These are phyloP conservation scores for Thryonomys swinderianus DNA, from an alignment of 2,113 vertebrate genomes.

Conservation along the genomic window DNA sequence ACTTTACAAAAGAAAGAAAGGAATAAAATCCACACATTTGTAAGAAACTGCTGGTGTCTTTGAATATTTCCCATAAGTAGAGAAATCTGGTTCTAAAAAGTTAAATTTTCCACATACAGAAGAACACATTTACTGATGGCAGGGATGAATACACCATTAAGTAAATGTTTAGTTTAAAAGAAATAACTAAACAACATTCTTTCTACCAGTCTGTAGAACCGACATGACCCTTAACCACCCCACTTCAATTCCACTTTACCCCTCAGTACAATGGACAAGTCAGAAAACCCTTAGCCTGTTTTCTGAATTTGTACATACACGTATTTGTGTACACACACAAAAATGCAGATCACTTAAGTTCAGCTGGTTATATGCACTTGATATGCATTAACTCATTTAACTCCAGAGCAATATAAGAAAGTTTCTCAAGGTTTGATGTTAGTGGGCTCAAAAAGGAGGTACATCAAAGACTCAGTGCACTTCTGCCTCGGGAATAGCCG, in stretches of 20 bases:
- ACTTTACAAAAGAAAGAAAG: conserved; percentile 58
- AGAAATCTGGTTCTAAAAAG: conserved; percentile 25
- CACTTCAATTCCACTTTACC: background rate
- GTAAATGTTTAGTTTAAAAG: background rate
- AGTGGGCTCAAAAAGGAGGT: background rate
- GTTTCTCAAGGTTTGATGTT: background rate
- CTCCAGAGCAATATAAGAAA: background rate
- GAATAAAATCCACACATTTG: conserved; percentile 59
- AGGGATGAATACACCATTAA: conserved; percentile 25
- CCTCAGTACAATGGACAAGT: background rate
- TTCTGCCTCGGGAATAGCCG: background rate
- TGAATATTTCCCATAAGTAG: conserved; percentile 49
- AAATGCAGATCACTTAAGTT: background rate
- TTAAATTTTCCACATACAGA: conserved; percentile 16
- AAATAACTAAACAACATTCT: background rate
- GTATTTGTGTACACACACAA: background rate
- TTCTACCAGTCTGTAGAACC: background rate
- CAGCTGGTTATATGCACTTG: background rate
- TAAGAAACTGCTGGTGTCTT: conserved; percentile 48
- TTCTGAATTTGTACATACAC: background rate
- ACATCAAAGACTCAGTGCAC: background rate
- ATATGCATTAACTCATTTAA: background rate
- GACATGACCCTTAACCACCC: background rate
- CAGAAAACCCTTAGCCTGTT: background rate
- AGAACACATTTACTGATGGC: conserved; percentile 29